phyloP scores from a whole-genome alignment of 2,113 vertebrate species.

The Cygnus buccinator region DNA sequence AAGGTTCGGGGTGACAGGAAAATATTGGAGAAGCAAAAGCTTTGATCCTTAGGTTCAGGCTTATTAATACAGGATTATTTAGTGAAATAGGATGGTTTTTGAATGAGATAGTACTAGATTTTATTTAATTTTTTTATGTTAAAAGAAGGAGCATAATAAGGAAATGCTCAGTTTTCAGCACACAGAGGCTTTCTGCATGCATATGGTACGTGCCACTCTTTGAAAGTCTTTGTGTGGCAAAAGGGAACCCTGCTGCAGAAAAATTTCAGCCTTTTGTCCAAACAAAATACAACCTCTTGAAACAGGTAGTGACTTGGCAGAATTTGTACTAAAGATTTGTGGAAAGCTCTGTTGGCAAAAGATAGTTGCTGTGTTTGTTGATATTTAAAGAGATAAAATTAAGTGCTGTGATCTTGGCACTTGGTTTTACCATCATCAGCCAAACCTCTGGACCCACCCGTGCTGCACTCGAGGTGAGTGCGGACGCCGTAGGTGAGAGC shows the following conservation, averaged over 20 bases:
- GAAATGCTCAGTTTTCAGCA: neutral
- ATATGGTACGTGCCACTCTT: neutral
- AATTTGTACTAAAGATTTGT: neutral
- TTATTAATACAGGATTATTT: neutral
- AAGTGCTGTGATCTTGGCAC: neutral
- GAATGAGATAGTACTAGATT: neutral
- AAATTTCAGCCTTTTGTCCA: neutral
- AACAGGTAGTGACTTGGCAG: neutral
- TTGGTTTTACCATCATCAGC: neutral
- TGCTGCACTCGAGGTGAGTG: fast-evolving
- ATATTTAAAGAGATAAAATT: neutral
- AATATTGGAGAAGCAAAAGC: neutral
- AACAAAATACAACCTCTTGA: neutral
- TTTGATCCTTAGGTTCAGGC: neutral
- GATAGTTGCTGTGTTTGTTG: neutral
- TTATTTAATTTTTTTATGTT: neutral
- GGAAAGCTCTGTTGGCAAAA: neutral
- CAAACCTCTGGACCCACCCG: fast-evolving
- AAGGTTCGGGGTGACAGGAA: neutral
- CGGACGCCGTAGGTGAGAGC: fast-evolving
- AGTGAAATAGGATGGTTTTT: neutral
- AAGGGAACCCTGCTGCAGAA: neutral
- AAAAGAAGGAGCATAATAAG: neutral
- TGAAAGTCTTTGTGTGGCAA: neutral
- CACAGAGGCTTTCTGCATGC: neutral